These are phyloP conservation scores for Ameiurus melas DNA, from an alignment of 2,113 vertebrate species.

Conservation along the genomic window DNA sequence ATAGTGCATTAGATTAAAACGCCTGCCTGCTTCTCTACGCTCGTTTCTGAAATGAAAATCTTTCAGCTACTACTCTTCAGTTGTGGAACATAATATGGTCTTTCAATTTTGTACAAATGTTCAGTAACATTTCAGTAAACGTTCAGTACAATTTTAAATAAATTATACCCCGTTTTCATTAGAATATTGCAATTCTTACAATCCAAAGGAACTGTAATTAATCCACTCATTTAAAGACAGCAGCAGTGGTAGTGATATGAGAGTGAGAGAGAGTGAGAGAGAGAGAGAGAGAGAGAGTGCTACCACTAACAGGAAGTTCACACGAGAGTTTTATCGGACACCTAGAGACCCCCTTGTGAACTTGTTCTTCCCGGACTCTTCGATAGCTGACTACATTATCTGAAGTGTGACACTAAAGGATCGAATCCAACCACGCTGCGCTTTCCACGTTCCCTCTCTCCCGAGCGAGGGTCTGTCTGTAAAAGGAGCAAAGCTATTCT, in stretches of 20 bases:
- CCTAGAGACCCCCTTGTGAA: not conserved
- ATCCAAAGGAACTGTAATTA: not conserved
- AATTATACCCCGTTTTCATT: not conserved
- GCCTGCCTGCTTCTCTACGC: too few species aligned
- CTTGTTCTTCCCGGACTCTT: constrained; percentile 29
- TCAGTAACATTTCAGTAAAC: too few species aligned
- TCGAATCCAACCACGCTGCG: not conserved
- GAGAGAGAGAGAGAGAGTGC: not conserved
- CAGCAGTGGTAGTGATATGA: not conserved
- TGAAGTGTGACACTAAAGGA: constrained; percentile 7
- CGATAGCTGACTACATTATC: constrained; percentile 16
- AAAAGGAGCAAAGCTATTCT: not conserved
- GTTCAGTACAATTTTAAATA: too few species aligned
- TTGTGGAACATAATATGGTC: not conserved
- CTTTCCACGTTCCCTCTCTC: not conserved
- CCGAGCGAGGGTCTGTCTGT: not conserved
- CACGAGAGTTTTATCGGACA: not conserved
- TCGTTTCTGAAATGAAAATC: not conserved
- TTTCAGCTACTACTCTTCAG: too few species aligned
- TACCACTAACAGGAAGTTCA: not conserved
- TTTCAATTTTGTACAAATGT: too few species aligned
- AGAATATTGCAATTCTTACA: not conserved
- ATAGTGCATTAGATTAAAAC: not conserved
- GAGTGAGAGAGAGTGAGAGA: not conserved
- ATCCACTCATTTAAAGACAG: not conserved